Conservation (phyloP, 2,113 vertebrate species). For the Entomyzon cyanotis region DNA sequence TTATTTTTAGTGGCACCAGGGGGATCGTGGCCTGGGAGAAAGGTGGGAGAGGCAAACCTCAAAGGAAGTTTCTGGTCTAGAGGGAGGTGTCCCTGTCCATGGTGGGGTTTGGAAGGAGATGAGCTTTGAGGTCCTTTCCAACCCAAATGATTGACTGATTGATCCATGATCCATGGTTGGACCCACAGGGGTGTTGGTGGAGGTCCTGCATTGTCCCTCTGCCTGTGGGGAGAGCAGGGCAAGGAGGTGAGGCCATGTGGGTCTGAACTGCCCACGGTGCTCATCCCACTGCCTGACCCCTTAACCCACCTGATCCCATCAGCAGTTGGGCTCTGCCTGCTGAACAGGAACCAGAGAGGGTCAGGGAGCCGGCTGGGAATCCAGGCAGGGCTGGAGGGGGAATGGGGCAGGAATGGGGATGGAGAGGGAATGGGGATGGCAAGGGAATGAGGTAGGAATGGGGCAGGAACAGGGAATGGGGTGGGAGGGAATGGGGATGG, state of each 20-base stretch:
- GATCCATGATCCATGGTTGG: background rate
- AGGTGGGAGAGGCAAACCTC: background rate
- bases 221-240: background rate
- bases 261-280: accelerated
- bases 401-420: too few relatives aligned
- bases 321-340: background rate
- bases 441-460: too few relatives aligned
- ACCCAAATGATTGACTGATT: background rate
- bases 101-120: accelerated
- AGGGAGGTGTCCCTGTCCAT: background rate
- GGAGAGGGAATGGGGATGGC: too few relatives aligned
- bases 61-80: background rate
- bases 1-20: slow-evolving; percentile 58
- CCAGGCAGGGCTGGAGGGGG: background rate
- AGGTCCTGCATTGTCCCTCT: accelerated
- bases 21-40: background rate
- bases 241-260: accelerated
- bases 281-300: accelerated
- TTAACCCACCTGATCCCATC: background rate
- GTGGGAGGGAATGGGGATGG: background rate
- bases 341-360: accelerated
- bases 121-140: background rate
- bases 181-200: background rate
- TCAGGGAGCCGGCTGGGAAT: background rate
- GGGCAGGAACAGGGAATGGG: background rate